A percentile compares a stretch with the other conserved stretches of the same genome.
Evolutionary conservation across 2,888 invertebrate genomes (phyloP).

Genomic region (Eupeodes luniger): DNA sequence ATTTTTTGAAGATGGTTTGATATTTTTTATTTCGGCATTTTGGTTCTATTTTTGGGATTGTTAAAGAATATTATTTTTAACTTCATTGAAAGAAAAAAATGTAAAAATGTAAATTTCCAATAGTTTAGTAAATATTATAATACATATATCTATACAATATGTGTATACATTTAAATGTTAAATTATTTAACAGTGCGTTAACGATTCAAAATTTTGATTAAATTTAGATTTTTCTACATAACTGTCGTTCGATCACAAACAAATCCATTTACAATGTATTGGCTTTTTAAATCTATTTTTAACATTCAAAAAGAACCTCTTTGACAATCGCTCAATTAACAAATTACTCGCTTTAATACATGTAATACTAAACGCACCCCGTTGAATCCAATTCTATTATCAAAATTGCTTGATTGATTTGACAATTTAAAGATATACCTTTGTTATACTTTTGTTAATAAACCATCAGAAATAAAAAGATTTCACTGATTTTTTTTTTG

Average conservation of each 20-base stretch:
- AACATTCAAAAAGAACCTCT: not conserved
- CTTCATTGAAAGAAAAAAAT: no score
- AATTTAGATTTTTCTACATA: no score
- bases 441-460: not conserved
- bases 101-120: no score
- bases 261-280: not conserved
- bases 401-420: slow-evolving; percentile 31
- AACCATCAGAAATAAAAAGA: not conserved
- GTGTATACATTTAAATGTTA: not conserved
- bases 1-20: no score
- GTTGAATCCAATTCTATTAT: slow-evolving; percentile 1
- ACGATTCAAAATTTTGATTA: not conserved
- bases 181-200: not conserved
- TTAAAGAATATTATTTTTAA: no score
- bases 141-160: no score
- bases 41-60: no score
- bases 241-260: not conserved
- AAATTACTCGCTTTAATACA: not conserved
- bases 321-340: slow-evolving; percentile 14
- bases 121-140: no score
- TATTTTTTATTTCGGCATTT: no score
- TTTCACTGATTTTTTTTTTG: slow-evolving; percentile 16
- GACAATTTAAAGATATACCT: not conserved
- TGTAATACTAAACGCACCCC: not conserved
- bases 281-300: not conserved